Evolutionary conservation across 2,797 vertebrate genomes (phyloP).

Genomic region (Pantherophis vulpinus): DNA sequence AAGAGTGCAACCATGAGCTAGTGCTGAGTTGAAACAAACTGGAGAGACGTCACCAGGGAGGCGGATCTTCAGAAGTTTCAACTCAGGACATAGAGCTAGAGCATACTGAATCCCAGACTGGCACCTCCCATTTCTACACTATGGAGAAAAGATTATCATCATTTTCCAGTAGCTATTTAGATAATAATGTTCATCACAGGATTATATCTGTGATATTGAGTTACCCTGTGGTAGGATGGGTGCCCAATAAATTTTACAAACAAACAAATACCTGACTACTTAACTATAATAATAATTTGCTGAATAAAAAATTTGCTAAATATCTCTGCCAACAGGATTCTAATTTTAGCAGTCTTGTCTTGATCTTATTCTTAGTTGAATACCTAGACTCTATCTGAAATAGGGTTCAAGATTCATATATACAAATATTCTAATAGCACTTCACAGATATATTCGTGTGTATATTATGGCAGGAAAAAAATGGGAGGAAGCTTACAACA

Average conservation of each 20-base stretch:
- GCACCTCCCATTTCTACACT: no score
- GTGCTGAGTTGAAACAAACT: no score
- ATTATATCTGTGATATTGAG: not conserved
- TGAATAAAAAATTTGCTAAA: not conserved
- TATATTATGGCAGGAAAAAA: not conserved
- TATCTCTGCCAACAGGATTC: not conserved
- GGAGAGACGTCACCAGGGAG: no score
- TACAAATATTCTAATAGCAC: constrained; percentile 9
- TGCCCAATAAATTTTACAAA: not conserved
- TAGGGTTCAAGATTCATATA: constrained; percentile 14
- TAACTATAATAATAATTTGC: not conserved
- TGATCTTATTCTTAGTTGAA: not conserved
- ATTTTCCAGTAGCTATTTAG: not conserved
- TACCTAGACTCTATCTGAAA: not conserved
- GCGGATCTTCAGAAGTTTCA: no score
- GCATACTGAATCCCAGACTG: no score
- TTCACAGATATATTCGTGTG: not conserved
- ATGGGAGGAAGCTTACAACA: not conserved
- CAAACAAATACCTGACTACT: not conserved
- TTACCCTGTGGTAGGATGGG: not conserved
- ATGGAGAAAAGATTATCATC: not conserved
- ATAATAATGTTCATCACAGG: not conserved
- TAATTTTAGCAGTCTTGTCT: not conserved
- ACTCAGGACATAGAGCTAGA: no score
- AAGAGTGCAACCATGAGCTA: no score